These are phyloP conservation scores for Ichneumoninae sp. DNA, from an alignment of 2,888 invertebrate genomes.

Conservation along the genomic window DNA sequence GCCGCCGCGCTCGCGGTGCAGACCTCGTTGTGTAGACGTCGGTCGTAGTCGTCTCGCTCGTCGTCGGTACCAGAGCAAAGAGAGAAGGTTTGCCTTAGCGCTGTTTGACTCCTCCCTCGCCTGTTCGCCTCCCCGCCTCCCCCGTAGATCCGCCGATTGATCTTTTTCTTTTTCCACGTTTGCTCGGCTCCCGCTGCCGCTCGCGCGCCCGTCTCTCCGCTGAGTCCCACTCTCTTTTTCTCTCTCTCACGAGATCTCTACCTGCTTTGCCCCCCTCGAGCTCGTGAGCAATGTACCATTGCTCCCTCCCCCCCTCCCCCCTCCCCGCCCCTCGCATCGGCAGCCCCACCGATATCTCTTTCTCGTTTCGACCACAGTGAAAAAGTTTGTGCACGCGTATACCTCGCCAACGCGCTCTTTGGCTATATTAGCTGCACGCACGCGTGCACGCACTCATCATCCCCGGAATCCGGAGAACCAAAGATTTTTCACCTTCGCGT, in stretches of 20 bases:
- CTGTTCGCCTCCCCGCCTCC: conserved; percentile 68
- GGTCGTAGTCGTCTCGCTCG: conserved; percentile 56
- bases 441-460: conserved; percentile 66
- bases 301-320: not conserved
- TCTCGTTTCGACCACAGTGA: conserved; percentile 51
- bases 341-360: conserved; percentile 1
- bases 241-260: conserved; percentile 5
- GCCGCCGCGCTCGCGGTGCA: not conserved
- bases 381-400: conserved; percentile 65
- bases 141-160: conserved; percentile 68
- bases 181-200: conserved; percentile 42
- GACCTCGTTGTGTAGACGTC: conserved; percentile 32
- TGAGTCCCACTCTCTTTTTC: conserved; percentile 7
- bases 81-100: conserved; percentile 77
- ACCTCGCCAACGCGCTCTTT: conserved; percentile 46
- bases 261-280: not conserved
- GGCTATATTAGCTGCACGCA: conserved; percentile 68
- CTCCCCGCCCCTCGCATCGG: not conserved
- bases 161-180: conserved; percentile 47
- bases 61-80: conserved; percentile 70
- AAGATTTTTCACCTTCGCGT: conserved; percentile 48
- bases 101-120: conserved; percentile 79
- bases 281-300: not conserved
- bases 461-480: conserved; percentile 42
- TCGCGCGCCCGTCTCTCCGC: not conserved